phyloP scores from a whole-genome alignment of 2,113 vertebrate species.

The Eretmochelys imbricata region DNA sequence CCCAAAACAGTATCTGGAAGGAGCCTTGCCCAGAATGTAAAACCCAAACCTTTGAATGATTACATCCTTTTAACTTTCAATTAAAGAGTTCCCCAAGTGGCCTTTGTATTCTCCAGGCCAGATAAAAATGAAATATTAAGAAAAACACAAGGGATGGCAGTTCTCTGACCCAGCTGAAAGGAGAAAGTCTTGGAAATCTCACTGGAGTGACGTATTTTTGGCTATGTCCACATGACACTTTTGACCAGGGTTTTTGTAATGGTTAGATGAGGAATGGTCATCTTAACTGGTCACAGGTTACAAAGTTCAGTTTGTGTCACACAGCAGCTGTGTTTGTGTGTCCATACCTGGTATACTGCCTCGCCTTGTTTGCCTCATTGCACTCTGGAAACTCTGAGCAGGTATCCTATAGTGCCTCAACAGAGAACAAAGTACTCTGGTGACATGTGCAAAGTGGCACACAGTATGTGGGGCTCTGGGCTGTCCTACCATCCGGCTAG shows the following conservation, averaged over 20 bases:
- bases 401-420: background rate
- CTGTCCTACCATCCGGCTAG: background rate
- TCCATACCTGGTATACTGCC: background rate
- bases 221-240: background rate
- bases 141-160: background rate
- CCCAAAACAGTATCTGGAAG: background rate
- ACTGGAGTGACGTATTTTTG: background rate
- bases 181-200: background rate
- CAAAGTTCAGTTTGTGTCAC: background rate
- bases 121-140: background rate
- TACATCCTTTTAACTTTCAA: background rate
- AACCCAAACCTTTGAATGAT: background rate
- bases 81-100: background rate
- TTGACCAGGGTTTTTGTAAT: slow-evolving; percentile 1
- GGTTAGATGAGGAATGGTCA: background rate
- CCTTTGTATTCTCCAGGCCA: background rate
- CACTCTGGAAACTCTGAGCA: background rate
- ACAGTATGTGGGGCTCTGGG: background rate
- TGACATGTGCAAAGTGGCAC: background rate
- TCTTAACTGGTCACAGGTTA: background rate
- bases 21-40: background rate
- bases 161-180: background rate
- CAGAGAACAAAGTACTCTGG: background rate
- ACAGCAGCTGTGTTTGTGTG: background rate
- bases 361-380: background rate